A percentile compares a stretch with the other conserved stretches of the same genome.
Conservation (phyloP, 2,113 vertebrate genomes). For the Erinaceus europaeus region DNA sequence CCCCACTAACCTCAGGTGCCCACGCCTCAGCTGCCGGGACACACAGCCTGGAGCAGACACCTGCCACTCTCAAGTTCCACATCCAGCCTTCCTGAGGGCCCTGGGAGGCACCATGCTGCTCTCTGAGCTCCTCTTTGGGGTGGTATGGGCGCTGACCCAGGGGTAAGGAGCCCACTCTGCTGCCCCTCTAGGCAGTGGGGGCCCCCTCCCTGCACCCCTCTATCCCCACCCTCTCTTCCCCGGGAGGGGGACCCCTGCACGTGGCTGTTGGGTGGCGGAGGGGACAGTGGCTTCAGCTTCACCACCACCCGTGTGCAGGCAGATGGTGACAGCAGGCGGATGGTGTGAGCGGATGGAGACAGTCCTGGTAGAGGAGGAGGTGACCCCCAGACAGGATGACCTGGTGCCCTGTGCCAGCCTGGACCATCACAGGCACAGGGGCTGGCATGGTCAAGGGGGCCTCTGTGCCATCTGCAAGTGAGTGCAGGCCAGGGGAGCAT, state of each 20-base stretch:
- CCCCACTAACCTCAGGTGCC: neutral
- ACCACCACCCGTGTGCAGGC: slow-evolving; percentile 72
- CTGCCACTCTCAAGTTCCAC: neutral
- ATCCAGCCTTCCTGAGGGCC: neutral
- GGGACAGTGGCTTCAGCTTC: neutral
- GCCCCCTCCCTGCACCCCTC: neutral
- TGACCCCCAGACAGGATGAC: slow-evolving; percentile 83
- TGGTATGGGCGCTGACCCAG: slow-evolving; percentile 65
- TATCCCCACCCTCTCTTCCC: neutral
- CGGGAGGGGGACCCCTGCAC: neutral
- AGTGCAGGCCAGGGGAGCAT: too few relatives aligned
- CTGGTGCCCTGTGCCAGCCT: slow-evolving; percentile 65
- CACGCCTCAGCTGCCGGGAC: neutral
- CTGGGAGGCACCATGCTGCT: slow-evolving; percentile 65
- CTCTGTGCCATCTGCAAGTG: too few relatives aligned
- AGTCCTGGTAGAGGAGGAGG: slow-evolving; percentile 81
- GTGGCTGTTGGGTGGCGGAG: neutral
- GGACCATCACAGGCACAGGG: too few relatives aligned
- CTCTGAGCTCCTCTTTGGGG: slow-evolving; percentile 62
- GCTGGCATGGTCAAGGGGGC: too few relatives aligned
- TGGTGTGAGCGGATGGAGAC: slow-evolving; percentile 85
- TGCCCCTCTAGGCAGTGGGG: neutral
- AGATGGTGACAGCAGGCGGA: too few relatives aligned
- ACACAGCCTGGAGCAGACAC: too few relatives aligned
- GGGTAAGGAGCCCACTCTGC: slow-evolving; percentile 77